A percentile compares a stretch with the other conserved stretches of the same genome.
Evolutionary conservation across 2,113 vertebrate genomes (phyloP).

Genomic region (Sterrhoptilus dennistouni): DNA sequence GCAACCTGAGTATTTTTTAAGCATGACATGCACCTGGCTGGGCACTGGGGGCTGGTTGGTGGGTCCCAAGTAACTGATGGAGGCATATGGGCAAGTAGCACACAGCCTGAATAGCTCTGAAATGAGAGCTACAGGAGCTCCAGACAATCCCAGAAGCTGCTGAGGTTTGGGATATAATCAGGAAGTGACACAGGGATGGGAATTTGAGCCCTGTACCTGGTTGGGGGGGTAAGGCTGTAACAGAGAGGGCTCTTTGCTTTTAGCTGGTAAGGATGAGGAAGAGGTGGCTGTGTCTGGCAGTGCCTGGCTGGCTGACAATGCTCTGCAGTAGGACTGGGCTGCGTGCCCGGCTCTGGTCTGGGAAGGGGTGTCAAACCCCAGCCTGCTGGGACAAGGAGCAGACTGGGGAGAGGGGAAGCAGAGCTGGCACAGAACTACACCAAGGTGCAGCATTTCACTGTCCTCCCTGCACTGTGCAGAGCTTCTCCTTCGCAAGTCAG

Average conservation of each 20-base stretch:
- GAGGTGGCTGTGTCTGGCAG: not conserved
- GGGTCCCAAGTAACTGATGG: not conserved
- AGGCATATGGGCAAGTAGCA: not conserved
- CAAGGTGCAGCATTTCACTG: not conserved
- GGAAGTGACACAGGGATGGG: fast-evolving
- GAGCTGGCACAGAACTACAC: not conserved
- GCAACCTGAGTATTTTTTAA: not conserved
- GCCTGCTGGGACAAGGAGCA: not conserved
- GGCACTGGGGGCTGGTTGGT: not conserved
- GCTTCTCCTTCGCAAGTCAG: not conserved
- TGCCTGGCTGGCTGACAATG: not conserved
- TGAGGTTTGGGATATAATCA: not conserved
- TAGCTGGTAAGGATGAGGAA: not conserved
- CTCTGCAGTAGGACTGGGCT: not conserved
- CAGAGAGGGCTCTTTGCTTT: not conserved
- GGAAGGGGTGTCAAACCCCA: not conserved
- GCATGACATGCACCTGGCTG: not conserved
- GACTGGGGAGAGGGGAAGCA: not conserved
- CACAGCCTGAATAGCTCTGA: not conserved
- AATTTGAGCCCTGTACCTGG: not conserved
- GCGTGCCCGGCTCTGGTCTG: fast-evolving
- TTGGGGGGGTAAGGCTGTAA: not conserved
- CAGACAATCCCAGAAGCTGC: not conserved
- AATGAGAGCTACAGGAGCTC: not conserved
- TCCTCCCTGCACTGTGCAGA: not conserved